Conservation (phyloP, 2,888 invertebrate genomes). For the Dolichopus griseipennis region DNA sequence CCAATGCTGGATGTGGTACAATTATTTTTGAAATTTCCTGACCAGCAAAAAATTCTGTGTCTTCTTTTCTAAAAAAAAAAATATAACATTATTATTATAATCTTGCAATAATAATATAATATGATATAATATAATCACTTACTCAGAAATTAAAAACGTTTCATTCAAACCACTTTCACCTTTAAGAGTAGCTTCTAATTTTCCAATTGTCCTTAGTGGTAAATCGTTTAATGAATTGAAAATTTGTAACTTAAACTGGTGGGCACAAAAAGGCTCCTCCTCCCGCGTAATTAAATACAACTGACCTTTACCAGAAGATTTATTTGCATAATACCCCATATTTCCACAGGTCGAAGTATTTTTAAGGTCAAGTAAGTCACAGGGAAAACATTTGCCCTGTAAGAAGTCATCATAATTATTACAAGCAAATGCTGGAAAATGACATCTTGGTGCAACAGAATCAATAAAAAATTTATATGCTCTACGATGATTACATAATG, state of each 20-base stretch:
- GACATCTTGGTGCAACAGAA: conserved; percentile 82
- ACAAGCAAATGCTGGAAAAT: conserved; percentile 87
- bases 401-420: conserved; percentile 75
- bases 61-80: conserved; percentile 60
- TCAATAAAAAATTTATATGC: conserved; percentile 93
- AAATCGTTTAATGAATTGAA: conserved; percentile 61
- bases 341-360: conserved; percentile 65
- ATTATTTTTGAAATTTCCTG: conserved; percentile 70
- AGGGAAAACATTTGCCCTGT: conserved; percentile 67
- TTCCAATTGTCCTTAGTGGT: conserved; percentile 56
- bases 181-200: conserved; percentile 67
- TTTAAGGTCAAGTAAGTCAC: conserved; percentile 41
- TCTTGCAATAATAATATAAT: too few relatives aligned
- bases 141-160: conserved; percentile 81
- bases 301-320: conserved; percentile 72
- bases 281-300: conserved; percentile 83
- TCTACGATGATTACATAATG: conserved; percentile 84
- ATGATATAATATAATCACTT: conserved; percentile 30
- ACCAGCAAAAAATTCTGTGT: conserved; percentile 62
- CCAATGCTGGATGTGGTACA: conserved; percentile 79
- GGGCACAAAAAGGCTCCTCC: conserved; percentile 88
- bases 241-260: conserved; percentile 77
- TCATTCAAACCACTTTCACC: conserved; percentile 77
- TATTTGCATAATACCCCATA: conserved; percentile 90
- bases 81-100: neutral